Percentiles rank a stretch among this genome's conserved stretches.
Conservation (phyloP, 1,140 invertebrate genomes). For the Varroa destructor region DNA sequence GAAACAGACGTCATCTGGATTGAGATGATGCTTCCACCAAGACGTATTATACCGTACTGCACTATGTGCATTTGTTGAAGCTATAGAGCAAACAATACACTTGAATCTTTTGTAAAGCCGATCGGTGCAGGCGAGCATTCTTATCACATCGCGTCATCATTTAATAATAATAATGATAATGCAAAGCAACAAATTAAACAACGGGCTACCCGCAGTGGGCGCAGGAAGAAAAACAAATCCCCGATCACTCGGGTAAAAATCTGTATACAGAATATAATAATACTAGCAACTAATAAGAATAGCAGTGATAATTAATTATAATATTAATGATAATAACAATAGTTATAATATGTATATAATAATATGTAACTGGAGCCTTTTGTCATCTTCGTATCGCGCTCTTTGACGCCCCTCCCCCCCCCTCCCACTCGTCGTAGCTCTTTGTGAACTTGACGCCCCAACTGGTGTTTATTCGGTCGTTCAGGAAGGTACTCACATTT, state of each 20-base stretch:
- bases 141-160: neutral
- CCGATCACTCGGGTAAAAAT: conserved; percentile 9
- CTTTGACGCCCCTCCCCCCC: neutral
- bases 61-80: no score
- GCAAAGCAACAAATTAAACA: neutral
- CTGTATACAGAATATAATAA: conserved; percentile 27
- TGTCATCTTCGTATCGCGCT: conserved; percentile 1
- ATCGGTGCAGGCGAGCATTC: neutral
- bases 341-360: conserved; percentile 20
- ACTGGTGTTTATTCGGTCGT: neutral
- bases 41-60: no score
- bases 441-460: neutral
- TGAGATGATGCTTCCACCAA: no score
- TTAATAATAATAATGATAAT: conserved; percentile 17
- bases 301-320: neutral
- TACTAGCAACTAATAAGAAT: conserved; percentile 15
- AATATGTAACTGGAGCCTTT: neutral
- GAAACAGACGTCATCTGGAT: no score
- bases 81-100: neutral
- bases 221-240: conserved; percentile 4
- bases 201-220: neutral
- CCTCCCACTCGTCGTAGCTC: neutral
- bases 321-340: conserved; percentile 6
- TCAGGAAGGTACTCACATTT: neutral
- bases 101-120: conserved; percentile 10